Percentiles rank a stretch among this genome's conserved stretches.
phyloP scores from a whole-genome alignment of 2,888 invertebrate genomes.

The Thymelicus lineola region DNA sequence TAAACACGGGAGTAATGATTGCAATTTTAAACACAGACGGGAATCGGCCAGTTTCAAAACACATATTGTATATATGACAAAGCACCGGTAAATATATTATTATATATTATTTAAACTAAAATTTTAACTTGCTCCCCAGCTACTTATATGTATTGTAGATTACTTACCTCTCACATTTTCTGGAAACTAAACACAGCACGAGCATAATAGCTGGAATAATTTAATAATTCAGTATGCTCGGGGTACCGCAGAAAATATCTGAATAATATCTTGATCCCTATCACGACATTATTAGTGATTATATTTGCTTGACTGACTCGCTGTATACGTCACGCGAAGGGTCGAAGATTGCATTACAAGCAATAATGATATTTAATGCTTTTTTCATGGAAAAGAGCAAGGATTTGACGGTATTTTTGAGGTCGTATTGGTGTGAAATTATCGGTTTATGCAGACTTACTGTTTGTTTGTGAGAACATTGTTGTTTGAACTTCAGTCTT shows the following conservation, averaged over 20 bases:
- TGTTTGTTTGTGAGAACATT: too few species aligned
- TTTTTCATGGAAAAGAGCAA: slow-evolving; percentile 20
- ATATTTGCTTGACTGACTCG: slow-evolving; percentile 51
- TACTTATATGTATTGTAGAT: too few species aligned
- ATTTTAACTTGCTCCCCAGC: too few species aligned
- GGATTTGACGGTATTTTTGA: slow-evolving; percentile 15
- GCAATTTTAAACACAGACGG: too few species aligned
- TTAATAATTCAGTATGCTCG: slow-evolving; percentile 65
- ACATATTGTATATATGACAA: too few species aligned
- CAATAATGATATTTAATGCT: slow-evolving; percentile 29
- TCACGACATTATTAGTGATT: slow-evolving; percentile 51
- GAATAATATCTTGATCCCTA: slow-evolving; percentile 55
- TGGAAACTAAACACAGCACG: slow-evolving; percentile 53
- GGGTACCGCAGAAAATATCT: slow-evolving; percentile 51
- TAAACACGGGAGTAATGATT: too few species aligned
- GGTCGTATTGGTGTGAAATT: background rate
- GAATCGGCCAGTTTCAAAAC: too few species aligned
- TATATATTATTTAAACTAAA: too few species aligned
- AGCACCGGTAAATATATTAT: too few species aligned
- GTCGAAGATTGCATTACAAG: slow-evolving; percentile 27
- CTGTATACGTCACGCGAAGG: slow-evolving; percentile 9
- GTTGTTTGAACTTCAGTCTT: too few species aligned
- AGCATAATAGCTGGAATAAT: slow-evolving; percentile 64
- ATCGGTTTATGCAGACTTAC: background rate
- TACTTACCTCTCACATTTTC: background rate